Conservation (phyloP, 2,113 vertebrate genomes). For the Actinemys pallida region DNA sequence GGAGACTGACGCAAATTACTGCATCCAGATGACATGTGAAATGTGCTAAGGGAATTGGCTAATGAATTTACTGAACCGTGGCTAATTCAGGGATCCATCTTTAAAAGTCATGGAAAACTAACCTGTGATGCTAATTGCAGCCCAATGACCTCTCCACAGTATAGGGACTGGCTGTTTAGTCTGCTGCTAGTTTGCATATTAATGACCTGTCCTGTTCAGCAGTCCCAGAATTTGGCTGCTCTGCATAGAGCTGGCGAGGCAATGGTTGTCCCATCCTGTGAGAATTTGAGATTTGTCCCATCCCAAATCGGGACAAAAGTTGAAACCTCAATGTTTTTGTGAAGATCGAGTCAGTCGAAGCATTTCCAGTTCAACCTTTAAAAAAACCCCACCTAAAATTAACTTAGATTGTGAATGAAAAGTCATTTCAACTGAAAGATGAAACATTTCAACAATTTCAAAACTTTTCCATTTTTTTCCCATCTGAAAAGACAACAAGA, state of each 20-base stretch:
- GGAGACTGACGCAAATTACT: neutral
- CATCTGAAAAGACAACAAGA: neutral
- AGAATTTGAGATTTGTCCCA: neutral
- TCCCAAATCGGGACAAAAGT: neutral
- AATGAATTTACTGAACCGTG: conserved; percentile 10
- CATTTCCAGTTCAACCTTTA: neutral
- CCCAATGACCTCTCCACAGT: neutral
- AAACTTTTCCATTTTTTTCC: neutral
- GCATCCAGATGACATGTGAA: neutral
- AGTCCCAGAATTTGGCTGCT: neutral
- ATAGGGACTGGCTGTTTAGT: neutral
- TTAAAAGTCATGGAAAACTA: neutral
- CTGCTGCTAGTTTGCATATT: neutral
- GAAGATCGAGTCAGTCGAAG: neutral
- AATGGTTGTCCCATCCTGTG: neutral
- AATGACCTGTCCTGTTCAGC: neutral
- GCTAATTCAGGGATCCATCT: conserved; percentile 34
- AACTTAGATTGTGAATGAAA: neutral
- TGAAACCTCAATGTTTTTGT: neutral
- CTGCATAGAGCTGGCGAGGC: neutral
- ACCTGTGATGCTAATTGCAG: neutral
- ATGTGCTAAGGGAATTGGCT: neutral
- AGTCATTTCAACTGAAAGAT: neutral
- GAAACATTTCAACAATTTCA: neutral
- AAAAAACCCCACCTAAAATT: neutral